Percentiles rank a stretch among this genome's conserved stretches.
Evolutionary conservation across 2,113 vertebrate genomes (phyloP).

Genomic region (Nibea albiflora): DNA sequence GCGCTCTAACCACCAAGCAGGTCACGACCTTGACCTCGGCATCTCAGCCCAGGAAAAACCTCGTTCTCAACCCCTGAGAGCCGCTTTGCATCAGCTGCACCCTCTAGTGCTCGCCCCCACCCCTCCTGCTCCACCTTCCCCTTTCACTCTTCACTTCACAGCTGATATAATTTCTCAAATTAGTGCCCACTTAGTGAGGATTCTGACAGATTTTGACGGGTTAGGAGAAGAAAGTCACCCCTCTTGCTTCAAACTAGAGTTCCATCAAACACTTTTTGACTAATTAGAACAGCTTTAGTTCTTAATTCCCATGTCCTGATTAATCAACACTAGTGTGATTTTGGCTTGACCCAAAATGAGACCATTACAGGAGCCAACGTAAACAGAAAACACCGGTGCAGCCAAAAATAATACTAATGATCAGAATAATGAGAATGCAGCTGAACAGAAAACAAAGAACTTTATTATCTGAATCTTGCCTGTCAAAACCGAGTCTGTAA

Average conservation of each 20-base stretch:
- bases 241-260: constrained; percentile 79
- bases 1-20: constrained; percentile 61
- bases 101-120: neutral
- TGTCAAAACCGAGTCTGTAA: neutral
- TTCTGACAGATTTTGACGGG: constrained; percentile 84
- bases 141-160: constrained; percentile 86
- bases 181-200: constrained; percentile 83
- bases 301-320: constrained; percentile 85
- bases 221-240: constrained; percentile 89
- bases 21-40: constrained; percentile 75
- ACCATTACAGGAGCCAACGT: constrained; percentile 39
- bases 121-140: constrained; percentile 3
- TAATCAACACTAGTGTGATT: constrained; percentile 82
- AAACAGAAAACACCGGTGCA: constrained; percentile 38
- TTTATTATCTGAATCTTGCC: neutral
- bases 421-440: constrained; percentile 4
- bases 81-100: constrained; percentile 62
- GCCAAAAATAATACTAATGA: constrained; percentile 42
- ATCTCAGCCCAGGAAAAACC: constrained; percentile 65
- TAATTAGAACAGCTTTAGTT: constrained; percentile 90
- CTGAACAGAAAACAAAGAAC: neutral
- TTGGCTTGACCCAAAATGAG: constrained; percentile 46
- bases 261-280: constrained; percentile 82
- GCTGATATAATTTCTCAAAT: constrained; percentile 85
- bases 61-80: constrained; percentile 69